Conservation (phyloP, 2,888 invertebrate species). For the Thecophora atra region DNA sequence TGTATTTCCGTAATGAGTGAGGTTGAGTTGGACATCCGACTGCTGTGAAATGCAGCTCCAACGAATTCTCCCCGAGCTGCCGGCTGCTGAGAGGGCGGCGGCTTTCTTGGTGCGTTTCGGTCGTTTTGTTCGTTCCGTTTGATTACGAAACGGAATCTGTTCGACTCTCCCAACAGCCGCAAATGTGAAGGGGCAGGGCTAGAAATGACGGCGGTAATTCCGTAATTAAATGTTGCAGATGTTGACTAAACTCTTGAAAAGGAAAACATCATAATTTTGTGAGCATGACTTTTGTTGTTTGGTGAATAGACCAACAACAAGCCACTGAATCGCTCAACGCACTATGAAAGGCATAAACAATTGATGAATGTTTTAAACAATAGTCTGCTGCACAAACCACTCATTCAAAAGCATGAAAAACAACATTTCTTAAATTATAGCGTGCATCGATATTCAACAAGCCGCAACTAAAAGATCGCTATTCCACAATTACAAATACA, state of each 20-base stretch:
- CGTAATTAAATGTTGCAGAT: constrained; percentile 35
- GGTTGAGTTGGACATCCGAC: too few species aligned
- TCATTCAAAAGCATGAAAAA: constrained; percentile 53
- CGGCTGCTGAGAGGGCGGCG: too few species aligned
- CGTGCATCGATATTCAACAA: constrained; percentile 60
- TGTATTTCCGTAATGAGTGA: too few species aligned
- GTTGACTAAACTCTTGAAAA: constrained; percentile 34
- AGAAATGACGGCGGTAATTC: constrained; percentile 12
- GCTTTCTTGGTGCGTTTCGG: too few species aligned
- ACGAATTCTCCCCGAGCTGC: too few species aligned
- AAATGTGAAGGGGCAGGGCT: background rate
- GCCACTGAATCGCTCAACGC: background rate
- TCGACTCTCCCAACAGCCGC: background rate
- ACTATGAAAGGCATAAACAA: constrained; percentile 35
- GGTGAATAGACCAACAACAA: background rate
- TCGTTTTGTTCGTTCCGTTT: too few species aligned
- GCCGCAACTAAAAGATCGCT: constrained; percentile 60
- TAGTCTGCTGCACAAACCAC: constrained; percentile 30
- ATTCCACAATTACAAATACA: constrained; percentile 25
- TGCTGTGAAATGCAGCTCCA: too few species aligned
- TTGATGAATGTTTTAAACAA: constrained; percentile 37
- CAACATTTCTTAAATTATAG: constrained; percentile 58
- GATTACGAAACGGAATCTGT: background rate
- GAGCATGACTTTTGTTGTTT: constrained; percentile 29
- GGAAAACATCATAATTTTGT: constrained; percentile 33